A percentile compares a stretch with the other conserved stretches of the same genome.
Conservation (phyloP, 2,113 vertebrate genomes). For the Carassius auratus region DNA sequence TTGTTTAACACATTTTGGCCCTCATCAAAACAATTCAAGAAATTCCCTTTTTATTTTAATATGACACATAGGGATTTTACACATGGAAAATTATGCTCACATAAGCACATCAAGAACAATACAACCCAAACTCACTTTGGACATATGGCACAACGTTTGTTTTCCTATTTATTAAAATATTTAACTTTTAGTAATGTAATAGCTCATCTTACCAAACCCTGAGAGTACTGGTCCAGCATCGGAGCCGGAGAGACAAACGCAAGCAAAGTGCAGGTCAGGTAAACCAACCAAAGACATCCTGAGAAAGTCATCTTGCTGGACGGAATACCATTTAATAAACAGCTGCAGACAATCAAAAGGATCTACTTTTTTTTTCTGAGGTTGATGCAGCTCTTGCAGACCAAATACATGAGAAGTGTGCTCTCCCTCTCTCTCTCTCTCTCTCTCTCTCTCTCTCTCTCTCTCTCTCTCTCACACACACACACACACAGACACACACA, state of each 20-base stretch:
- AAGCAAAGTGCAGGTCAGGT: constrained; percentile 39
- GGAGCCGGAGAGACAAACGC: constrained; percentile 51
- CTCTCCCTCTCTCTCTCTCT: constrained; percentile 38
- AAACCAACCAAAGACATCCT: constrained; percentile 3
- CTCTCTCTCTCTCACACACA: neutral
- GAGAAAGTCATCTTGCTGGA: constrained; percentile 5
- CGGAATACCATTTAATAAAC: neutral
- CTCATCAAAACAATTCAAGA: too few species aligned
- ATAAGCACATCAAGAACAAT: neutral
- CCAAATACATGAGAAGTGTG: constrained; percentile 50
- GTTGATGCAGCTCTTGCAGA: constrained; percentile 45
- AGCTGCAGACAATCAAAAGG: neutral
- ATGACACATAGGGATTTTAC: neutral
- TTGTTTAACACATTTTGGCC: too few species aligned
- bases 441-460: constrained; percentile 30
- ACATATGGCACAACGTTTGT: neutral
- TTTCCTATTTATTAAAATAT: neutral
- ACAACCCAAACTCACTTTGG: neutral
- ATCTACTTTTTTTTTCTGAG: neutral
- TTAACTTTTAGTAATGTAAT: neutral
- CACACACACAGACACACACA: too few species aligned
- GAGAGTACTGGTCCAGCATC: constrained; percentile 65
- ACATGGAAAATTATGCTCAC: neutral
- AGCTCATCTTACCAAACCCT: constrained; percentile 71
- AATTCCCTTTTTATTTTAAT: neutral